A percentile compares a stretch with the other conserved stretches of the same genome.
These are phyloP conservation scores for Platycnemis pennipes DNA, from an alignment of 2,888 invertebrate genomes.

Conservation along the genomic window DNA sequence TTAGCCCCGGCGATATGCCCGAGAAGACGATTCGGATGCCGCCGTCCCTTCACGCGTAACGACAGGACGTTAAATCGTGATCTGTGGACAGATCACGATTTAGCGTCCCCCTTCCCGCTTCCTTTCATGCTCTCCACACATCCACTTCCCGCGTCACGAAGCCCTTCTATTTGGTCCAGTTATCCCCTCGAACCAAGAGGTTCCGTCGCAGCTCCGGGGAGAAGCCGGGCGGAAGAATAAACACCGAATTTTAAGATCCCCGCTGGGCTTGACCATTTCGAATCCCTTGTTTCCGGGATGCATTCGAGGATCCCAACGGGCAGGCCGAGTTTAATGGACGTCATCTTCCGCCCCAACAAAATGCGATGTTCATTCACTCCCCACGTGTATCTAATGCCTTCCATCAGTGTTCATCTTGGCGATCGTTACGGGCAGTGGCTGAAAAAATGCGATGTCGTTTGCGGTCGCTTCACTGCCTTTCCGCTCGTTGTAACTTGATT, in stretches of 20 bases:
- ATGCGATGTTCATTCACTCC: background rate
- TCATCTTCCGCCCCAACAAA: background rate
- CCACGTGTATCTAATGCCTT: background rate
- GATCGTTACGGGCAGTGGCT: background rate
- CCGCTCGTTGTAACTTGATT: background rate
- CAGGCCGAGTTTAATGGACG: background rate
- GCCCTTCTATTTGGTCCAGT: slow-evolving; percentile 13
- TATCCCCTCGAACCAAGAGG: background rate
- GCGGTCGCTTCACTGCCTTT: background rate
- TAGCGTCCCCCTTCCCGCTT: background rate
- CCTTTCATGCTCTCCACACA: background rate
- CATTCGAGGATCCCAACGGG: background rate
- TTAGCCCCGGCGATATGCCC: background rate
- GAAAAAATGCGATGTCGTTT: background rate
- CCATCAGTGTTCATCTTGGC: background rate
- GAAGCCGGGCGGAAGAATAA: slow-evolving; percentile 14
- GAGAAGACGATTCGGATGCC: background rate
- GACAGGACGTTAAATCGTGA: background rate
- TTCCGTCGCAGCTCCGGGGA: background rate
- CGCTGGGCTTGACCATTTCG: background rate
- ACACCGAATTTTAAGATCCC: background rate
- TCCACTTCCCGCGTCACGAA: background rate
- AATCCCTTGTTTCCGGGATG: background rate
- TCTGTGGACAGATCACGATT: too few relatives aligned
- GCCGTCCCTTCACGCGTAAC: background rate